Base-by-base conservation (phyloP, 64 coral and sea anemone species). In the Anthopleura sola region DNA sequence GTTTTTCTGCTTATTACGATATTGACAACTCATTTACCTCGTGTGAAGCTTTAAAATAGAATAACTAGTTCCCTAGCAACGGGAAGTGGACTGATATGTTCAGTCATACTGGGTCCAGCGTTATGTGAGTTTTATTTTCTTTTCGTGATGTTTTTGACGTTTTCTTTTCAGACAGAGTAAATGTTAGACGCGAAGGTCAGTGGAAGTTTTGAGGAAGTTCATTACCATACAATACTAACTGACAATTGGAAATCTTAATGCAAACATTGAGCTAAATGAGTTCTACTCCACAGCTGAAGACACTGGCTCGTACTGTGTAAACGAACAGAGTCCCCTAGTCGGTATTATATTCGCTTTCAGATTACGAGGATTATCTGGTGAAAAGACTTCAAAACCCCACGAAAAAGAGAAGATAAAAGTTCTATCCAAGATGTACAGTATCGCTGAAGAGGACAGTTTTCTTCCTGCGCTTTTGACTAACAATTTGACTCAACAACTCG, bases 371-470 rank as follows among this genome's bases (percentile, higher is more conserved):
- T 89, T 82, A 83, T 26, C 77, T 8, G 50, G 20, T 28, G 28
- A 31, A 71, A 34, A 34, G 29, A 34, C 31, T 71, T 71, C 4
- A 71, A 71, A 34, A 53, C 50, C 7, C 16, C 29, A 24, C 12
- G 23, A 28, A 6, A 71, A 48, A 6, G 31, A 50, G 36, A 31
- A 20, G 37, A 28, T 11, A 23, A 48, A 20, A 39, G 16, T 1
- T 6, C 29, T 16, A 38, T 0, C 17, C 36, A n/a, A 86, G 50
- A 97, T 97, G 94, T 87, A 92, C 12, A 75, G 82, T 0, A 97
- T 97, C 34, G 68, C 87, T 13, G 94, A 97, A 75, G 94, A 97
- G 19, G 94, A 97, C 66, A 97, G 94, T 57, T 97, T 97, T 85
- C 74, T 97, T 16, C 94, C 94, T 3, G 94, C 94, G 18, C 81